These are phyloP conservation scores for Dicycla oo DNA, from an alignment of 2,888 invertebrate species.

Conservation along the genomic window DNA sequence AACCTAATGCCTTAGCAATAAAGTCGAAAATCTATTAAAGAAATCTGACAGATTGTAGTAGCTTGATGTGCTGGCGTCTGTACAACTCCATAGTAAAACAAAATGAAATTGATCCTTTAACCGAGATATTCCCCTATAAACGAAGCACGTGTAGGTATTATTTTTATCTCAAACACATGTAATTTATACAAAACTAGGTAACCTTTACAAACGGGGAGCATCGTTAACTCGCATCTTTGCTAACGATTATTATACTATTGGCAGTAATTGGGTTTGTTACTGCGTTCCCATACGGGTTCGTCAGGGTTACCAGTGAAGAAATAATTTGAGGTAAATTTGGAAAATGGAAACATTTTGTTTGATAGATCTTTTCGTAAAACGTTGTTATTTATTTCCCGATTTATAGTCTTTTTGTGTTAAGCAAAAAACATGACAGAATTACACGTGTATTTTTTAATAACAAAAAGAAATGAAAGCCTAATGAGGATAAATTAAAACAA, in stretches of 20 bases:
- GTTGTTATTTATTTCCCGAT: background rate
- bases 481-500: slow-evolving; percentile 38
- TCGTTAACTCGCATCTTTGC: slow-evolving; percentile 72
- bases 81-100: background rate
- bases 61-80: no score
- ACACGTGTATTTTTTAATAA: slow-evolving; percentile 1
- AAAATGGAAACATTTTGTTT: slow-evolving; percentile 1
- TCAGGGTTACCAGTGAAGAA: slow-evolving; percentile 42
- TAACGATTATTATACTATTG: slow-evolving; percentile 67
- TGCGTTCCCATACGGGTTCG: background rate
- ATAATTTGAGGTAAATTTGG: background rate
- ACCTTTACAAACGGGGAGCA: slow-evolving; percentile 66
- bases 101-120: slow-evolving; percentile 5
- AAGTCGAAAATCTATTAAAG: no score
- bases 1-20: no score
- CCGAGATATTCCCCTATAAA: slow-evolving; percentile 55
- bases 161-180: slow-evolving; percentile 52
- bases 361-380: background rate
- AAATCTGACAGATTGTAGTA: no score
- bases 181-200: slow-evolving; percentile 67
- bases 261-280: slow-evolving; percentile 72
- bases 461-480: background rate
- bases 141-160: slow-evolving; percentile 29
- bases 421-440: background rate
- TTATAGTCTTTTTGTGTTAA: background rate